Conservation (phyloP, 2,797 vertebrate species). For the Triplophysa bombifrons region DNA sequence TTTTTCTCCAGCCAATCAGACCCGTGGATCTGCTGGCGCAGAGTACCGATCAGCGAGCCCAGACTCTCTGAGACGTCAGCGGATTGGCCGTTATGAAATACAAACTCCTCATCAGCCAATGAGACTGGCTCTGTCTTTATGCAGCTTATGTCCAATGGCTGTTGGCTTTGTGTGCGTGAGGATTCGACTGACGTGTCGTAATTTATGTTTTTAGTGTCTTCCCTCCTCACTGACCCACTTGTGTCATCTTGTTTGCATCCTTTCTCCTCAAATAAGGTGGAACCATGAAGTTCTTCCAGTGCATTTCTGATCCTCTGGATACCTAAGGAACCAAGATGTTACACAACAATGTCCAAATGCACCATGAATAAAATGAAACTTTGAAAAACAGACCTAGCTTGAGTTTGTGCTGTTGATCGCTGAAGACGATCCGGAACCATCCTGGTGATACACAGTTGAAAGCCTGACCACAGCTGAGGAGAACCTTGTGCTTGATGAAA, state of each 20-base stretch:
- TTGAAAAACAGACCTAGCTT: constrained; percentile 77
- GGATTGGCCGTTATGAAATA: constrained; percentile 71
- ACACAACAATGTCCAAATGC: background rate
- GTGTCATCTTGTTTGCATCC: constrained; percentile 45
- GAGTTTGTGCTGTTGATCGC: constrained; percentile 80
- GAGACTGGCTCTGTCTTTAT: constrained; percentile 61
- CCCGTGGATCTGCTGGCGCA: constrained; percentile 85
- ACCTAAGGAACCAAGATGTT: constrained; percentile 69
- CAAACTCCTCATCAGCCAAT: constrained; percentile 66
- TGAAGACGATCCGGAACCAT: constrained; percentile 94
- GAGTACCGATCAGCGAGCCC: constrained; percentile 83
- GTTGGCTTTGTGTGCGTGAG: constrained; percentile 64
- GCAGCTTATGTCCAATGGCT: constrained; percentile 58
- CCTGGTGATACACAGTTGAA: constrained; percentile 89
- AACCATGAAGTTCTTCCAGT: constrained; percentile 70
- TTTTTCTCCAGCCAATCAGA: constrained; percentile 87
- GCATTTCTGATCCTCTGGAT: constrained; percentile 85
- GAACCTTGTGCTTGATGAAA: constrained; percentile 88
- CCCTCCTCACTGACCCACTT: constrained; percentile 45
- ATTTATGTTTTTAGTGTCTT: constrained; percentile 54
- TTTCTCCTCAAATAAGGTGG: constrained; percentile 53
- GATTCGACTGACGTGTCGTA: constrained; percentile 54
- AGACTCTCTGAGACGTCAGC: constrained; percentile 67
- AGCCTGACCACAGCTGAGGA: constrained; percentile 87
- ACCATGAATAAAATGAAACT: background rate